phyloP scores from a whole-genome alignment of 2,888 invertebrate genomes.

The Frankliniella fusca region DNA sequence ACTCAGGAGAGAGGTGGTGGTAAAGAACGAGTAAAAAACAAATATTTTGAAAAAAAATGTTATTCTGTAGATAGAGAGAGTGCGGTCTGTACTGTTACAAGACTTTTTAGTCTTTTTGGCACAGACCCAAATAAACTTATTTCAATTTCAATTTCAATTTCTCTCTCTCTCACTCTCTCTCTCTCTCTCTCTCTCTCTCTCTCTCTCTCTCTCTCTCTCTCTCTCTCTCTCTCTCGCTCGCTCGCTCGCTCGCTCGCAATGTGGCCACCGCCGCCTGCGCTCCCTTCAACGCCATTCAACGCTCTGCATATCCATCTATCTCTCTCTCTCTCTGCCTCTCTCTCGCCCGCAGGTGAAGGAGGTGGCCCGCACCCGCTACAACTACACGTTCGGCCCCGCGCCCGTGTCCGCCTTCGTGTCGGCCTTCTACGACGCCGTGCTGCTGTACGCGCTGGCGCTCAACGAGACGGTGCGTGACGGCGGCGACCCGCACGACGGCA shows the following conservation, averaged over 20 bases:
- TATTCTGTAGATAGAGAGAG: no score
- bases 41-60: no score
- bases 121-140: no score
- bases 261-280: no score
- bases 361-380: slow-evolving; percentile 63
- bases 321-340: no score
- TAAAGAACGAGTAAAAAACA: no score
- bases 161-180: no score
- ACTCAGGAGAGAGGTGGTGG: no score
- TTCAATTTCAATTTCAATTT: no score
- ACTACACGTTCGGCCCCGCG: slow-evolving; percentile 68
- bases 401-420: slow-evolving; percentile 89
- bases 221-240: slow-evolving; percentile 9
- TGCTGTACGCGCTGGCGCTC: slow-evolving; percentile 86
- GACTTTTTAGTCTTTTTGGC: no score
- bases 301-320: not conserved
- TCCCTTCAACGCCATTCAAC: not conserved
- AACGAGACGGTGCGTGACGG: slow-evolving; percentile 70
- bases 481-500: slow-evolving; percentile 65
- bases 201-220: not conserved
- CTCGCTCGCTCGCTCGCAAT: not conserved
- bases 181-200: no score
- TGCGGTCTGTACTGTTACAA: no score
- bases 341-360: slow-evolving; percentile 58
- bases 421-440: slow-evolving; percentile 93